phyloP scores from a whole-genome alignment of 2,888 invertebrate species.

The Hydrotaea cyrtoneurina region DNA sequence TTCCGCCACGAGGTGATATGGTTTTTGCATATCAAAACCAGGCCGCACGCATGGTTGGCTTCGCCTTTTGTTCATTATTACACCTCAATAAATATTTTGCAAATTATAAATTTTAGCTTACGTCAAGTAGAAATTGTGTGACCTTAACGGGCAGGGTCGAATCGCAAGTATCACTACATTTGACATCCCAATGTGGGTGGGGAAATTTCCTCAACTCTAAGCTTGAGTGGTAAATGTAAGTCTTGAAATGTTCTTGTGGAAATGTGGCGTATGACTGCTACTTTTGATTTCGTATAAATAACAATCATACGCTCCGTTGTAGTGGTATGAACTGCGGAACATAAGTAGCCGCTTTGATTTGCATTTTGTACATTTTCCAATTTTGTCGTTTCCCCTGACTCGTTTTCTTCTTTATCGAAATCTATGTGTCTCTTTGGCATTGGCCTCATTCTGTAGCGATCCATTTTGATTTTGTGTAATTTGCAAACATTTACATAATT shows the following conservation, averaged over 20 bases:
- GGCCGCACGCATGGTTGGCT: not conserved
- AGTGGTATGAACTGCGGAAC: not conserved
- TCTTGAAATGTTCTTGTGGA: too few species aligned
- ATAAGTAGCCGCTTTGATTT: not conserved
- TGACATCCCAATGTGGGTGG: too few species aligned
- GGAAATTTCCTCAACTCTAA: not conserved
- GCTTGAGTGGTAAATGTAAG: too few species aligned
- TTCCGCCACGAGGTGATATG: not conserved
- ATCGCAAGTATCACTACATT: too few species aligned
- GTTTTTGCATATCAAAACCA: not conserved
- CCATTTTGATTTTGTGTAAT: conserved; percentile 45
- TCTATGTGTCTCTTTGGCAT: not conserved
- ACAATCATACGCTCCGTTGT: not conserved
- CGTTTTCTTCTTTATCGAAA: too few species aligned
- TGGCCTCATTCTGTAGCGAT: not conserved
- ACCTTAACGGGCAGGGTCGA: too few species aligned
- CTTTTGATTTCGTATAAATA: not conserved
- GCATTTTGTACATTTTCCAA: not conserved
- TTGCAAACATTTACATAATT: conserved; percentile 68
- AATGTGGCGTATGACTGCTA: not conserved
- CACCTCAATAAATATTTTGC: not conserved
- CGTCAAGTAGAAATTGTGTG: not conserved
- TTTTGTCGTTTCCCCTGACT: not conserved
- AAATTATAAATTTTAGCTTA: not conserved
- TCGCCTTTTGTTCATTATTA: not conserved